A percentile compares a stretch with the other conserved stretches of the same genome.
These are phyloP conservation scores for human (Homo sapiens) DNA, from an alignment of 2,113 vertebrate species.

Conservation along the genomic window GRCh38 chr19:46655001-46655500, in stretches of 20 bases:
- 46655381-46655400: too few relatives aligned
- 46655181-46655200: neutral
- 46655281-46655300: neutral
- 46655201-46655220: neutral
- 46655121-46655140: neutral
- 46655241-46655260: neutral
- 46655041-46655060: too few relatives aligned
- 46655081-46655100: neutral
- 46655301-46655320: neutral
- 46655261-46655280: neutral
- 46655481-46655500: too few relatives aligned
- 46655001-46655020: neutral
- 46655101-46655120: neutral
- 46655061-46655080: neutral
- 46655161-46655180: neutral
- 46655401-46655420: too few relatives aligned
- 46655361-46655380: too few relatives aligned
- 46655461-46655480: too few relatives aligned
- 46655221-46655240: neutral
- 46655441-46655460: too few relatives aligned
- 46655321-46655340: neutral
- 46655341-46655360: too few relatives aligned
- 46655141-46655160: neutral
- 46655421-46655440: too few relatives aligned
- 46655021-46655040: neutral